phyloP scores from a whole-genome alignment of 2,888 invertebrate species.

The Pilophorus perplexus region DNA sequence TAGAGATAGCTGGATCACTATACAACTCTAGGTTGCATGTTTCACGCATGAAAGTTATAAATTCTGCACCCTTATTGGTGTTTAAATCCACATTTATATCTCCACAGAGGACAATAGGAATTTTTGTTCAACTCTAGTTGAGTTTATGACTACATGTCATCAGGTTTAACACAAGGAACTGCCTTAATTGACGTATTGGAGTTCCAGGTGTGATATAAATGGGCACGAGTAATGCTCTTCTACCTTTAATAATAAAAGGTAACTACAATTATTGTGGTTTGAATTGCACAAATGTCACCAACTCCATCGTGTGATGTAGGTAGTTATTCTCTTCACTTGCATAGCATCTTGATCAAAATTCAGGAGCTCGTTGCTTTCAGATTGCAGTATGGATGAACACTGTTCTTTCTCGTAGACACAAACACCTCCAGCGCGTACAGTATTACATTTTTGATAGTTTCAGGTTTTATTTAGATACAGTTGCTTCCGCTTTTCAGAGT shows the following conservation, averaged over 20 bases:
- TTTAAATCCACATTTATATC: neutral
- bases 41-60: no score
- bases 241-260: neutral
- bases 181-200: neutral
- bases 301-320: neutral
- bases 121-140: neutral
- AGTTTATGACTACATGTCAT: neutral
- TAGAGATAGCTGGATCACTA: neutral
- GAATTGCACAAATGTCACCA: constrained; percentile 1
- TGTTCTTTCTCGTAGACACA: neutral
- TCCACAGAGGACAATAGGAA: no score
- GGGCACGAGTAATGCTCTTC: neutral
- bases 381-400: neutral
- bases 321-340: neutral
- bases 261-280: no score
- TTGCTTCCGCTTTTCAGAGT: no score
- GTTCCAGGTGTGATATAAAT: neutral
- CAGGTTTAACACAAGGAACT: neutral
- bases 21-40: no score
- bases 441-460: constrained; percentile 1
- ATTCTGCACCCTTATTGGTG: neutral
- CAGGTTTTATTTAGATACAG: no score
- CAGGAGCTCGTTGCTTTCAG: neutral
- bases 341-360: neutral
- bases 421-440: no score